Base-by-base conservation (phyloP, 2,113 vertebrate species). In the Brevimyrus niger region DNA sequence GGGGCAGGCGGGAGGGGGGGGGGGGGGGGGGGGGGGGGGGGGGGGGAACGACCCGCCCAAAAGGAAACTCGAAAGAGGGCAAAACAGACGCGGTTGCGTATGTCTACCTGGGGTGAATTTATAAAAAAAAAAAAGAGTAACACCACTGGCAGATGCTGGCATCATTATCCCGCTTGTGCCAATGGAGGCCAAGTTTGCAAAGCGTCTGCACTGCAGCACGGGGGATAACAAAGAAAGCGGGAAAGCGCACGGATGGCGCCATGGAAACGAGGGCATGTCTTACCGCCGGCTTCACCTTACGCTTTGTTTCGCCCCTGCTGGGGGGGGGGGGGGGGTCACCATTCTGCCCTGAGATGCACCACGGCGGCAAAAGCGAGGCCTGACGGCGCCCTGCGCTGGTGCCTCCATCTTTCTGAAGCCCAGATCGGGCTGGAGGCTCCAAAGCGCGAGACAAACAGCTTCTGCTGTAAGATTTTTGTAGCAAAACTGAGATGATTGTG, bases 161-260 rank as follows among this genome's bases (percentile, higher is more conserved):
- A 27, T 5, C 9, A 31, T 42, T 38, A 80, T 42, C 73, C 35
- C 3, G 73, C 17, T 1, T 80, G n/a, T 80, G 73, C 35, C 31
- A 17, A 80, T 38, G 6, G 35, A 42, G 73, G 15, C 61, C 73
- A 42, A 42, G 73, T 42, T 42, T 35, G 31, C 31, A 42, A 19
- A 27, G 73, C 35, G 2, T 85, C 82, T 51, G 80, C 48, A 11
- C 44, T 47, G 47, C 88, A 86, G 38, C 87, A 61, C 88, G 91
- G 50, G 73, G 15, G 51, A 86, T 90, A 90, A 87, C 44, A 47
- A 44, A 85, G 38, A 27, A n/a, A 51, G 35, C 13, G 5, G 69
- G 31, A 19, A 76, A 10, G 5, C 13, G 17, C 15, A 6, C 19
- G 31, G 73, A 42, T 1, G 35, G 73, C 35, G 73, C 35, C 31